phyloP scores from a whole-genome alignment of 2,888 invertebrate species.

The Drosophila algonquin region DNA sequence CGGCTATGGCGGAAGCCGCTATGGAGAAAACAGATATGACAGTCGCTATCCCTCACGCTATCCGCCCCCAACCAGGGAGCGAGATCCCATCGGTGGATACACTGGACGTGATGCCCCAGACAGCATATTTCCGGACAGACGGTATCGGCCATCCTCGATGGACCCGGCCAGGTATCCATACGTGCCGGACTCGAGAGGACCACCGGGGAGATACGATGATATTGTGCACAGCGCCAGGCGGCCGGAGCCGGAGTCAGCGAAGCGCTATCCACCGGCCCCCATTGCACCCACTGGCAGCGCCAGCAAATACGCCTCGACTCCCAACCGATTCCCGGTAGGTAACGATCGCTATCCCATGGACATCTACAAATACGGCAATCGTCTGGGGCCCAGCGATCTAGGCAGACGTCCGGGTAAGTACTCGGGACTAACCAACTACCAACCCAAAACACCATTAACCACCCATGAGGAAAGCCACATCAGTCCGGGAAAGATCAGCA shows the following conservation, averaged over 20 bases:
- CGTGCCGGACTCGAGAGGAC: slow-evolving; percentile 62
- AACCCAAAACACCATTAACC: slow-evolving; percentile 45
- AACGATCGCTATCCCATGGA: slow-evolving; percentile 84
- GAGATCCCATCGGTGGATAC: slow-evolving; percentile 78
- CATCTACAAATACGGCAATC: slow-evolving; percentile 85
- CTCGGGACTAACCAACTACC: slow-evolving; percentile 75
- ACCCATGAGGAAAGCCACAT: slow-evolving; percentile 14
- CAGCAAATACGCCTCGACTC: slow-evolving; percentile 85
- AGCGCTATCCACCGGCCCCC: slow-evolving; percentile 85
- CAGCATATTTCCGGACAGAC: slow-evolving; percentile 84
- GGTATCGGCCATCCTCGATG: slow-evolving; percentile 83
- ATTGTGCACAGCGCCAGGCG: slow-evolving; percentile 80
- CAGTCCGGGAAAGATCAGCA: background rate
- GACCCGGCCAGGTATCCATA: slow-evolving; percentile 83
- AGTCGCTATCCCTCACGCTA: slow-evolving; percentile 74
- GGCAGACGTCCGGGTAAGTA: slow-evolving; percentile 82
- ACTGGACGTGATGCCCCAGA: slow-evolving; percentile 82
- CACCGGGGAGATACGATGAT: slow-evolving; percentile 80
- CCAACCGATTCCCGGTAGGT: slow-evolving; percentile 86
- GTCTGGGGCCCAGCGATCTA: slow-evolving; percentile 84
- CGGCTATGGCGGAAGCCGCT: slow-evolving; percentile 71
- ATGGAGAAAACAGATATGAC: slow-evolving; percentile 80
- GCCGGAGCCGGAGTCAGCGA: slow-evolving; percentile 85
- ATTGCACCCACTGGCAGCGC: slow-evolving; percentile 83
- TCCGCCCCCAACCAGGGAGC: slow-evolving; percentile 77